Percentiles rank a stretch among this genome's conserved stretches.
Evolutionary conservation across 1,140 invertebrate genomes (phyloP).

Genomic region (Daktulosphaira vitifoliae): DNA sequence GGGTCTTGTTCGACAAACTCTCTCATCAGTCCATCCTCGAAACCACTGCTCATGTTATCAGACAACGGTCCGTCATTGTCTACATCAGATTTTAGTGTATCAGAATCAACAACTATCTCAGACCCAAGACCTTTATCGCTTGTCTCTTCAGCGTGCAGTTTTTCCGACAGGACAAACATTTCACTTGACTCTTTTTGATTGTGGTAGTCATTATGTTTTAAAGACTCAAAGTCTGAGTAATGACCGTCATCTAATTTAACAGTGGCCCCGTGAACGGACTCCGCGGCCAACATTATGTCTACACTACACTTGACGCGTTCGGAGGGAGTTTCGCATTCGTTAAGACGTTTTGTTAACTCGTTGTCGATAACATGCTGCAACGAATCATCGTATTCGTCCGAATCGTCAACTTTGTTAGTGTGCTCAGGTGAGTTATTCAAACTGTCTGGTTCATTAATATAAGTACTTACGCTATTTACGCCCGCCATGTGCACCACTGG

Average conservation of each 20-base stretch:
- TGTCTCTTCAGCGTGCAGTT: conserved; percentile 14
- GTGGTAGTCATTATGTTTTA: neutral
- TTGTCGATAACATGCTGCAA: conserved; percentile 8
- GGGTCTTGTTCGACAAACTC: neutral
- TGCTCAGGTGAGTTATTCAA: conserved; percentile 6
- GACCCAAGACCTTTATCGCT: neutral
- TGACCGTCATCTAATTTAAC: neutral
- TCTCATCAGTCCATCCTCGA: neutral
- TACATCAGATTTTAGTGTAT: neutral
- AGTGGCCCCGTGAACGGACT: conserved; percentile 8
- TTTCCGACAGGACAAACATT: neutral
- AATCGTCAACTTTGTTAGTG: neutral
- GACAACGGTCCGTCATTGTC: neutral
- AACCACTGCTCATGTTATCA: conserved; percentile 2
- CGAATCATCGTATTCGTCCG: conserved; percentile 13
- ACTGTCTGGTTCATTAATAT: conserved; percentile 8
- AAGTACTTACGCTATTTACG: conserved; percentile 29
- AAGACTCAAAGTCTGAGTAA: neutral
- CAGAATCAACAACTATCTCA: neutral
- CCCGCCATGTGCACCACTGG: conserved; percentile 20
- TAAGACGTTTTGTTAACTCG: conserved; percentile 6
- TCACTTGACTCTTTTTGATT: conserved; percentile 6
- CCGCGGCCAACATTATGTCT: conserved; percentile 12
- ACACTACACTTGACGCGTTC: neutral
- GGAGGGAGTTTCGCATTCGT: neutral